Evolutionary conservation across 2,888 invertebrate species (phyloP), one percentile per base, ranked within the genome.

Genomic region (Caenorhabditis sp.): DNA sequence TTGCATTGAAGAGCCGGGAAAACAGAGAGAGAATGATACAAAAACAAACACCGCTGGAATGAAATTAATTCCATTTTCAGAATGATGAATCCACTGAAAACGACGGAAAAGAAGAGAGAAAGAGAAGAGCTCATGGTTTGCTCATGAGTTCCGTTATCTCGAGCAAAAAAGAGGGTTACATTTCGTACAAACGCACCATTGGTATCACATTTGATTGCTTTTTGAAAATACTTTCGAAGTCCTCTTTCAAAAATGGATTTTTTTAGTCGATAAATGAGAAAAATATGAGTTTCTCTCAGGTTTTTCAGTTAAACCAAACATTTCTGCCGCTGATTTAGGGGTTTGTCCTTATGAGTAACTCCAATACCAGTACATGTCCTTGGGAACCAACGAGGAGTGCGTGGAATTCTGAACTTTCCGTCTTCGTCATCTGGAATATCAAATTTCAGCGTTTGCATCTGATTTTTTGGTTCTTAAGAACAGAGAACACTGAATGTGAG

Each of bases 31-130:
- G 20, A 59, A 59, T 52, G 45, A 53, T 39, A 39, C 37, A 20
- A 70, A 59, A 68, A 68, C 68, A 59, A 35, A 50, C 41, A 52
- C 46, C 26, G 35, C 52, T 70, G 70, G 53, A 58, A 70, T 53
- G 45, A 13, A 52, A 59, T 52, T 59, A 70, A 70, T 70, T 70
- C 58, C 70, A 59, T 59, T 70, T 59, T 35, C 52, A 59, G 68
- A 26, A 41, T 24, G 46, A n/a, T 46, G 48, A 52, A 48, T 56
- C 41, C 15, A 41, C 17, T 30, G 35, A 24, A 2, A 17, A 17
- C 15, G 58, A 58, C 53, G 43, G 26, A 20, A 45, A 53, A 53
- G 26, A 27, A 13, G 15, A 11, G 30, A 41, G 17, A 43, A 35
- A 22, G 24, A 48, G 50, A 39, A 50, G 20, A 50, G 48, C 48